Evolutionary conservation across 2,113 vertebrate genomes (phyloP).

Genomic region (Pangasianodon hypophthalmus): DNA sequence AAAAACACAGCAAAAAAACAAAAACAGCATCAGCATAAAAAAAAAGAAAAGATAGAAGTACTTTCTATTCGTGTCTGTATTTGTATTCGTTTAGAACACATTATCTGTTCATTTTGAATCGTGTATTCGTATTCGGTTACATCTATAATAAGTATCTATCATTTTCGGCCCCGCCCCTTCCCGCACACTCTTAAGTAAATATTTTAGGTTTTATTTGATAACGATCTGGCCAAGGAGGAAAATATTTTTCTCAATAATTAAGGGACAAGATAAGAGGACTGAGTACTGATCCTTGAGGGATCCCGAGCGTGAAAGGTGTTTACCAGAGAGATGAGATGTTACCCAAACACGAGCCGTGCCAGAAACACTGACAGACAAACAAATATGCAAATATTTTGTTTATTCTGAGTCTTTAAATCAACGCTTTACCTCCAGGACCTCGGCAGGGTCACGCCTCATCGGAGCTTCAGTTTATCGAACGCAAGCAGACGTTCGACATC

Average conservation of each 20-base stretch:
- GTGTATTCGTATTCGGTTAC: not conserved
- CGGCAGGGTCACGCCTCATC: not conserved
- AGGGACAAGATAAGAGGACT: not conserved
- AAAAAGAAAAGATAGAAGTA: not conserved
- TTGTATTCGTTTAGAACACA: not conserved
- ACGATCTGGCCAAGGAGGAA: not conserved
- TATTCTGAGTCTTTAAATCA: not conserved
- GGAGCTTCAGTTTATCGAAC: not conserved
- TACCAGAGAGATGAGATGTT: not conserved
- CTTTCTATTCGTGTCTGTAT: not conserved
- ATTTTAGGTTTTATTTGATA: not conserved
- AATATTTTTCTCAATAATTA: not conserved
- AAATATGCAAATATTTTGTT: not conserved
- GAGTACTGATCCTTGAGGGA: constrained; percentile 7
- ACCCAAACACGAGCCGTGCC: not conserved
- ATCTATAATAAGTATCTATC: not conserved
- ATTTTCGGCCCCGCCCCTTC: not conserved
- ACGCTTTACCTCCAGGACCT: not conserved
- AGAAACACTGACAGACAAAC: not conserved
- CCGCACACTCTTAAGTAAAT: not conserved
- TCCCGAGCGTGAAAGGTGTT: not conserved
- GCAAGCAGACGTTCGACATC: not conserved
- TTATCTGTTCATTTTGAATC: not conserved
- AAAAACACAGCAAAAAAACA: not conserved
- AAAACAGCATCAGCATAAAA: too few species aligned